phyloP scores from a whole-genome alignment of 1,140 invertebrate genomes.

The Drosophila aff. region DNA sequence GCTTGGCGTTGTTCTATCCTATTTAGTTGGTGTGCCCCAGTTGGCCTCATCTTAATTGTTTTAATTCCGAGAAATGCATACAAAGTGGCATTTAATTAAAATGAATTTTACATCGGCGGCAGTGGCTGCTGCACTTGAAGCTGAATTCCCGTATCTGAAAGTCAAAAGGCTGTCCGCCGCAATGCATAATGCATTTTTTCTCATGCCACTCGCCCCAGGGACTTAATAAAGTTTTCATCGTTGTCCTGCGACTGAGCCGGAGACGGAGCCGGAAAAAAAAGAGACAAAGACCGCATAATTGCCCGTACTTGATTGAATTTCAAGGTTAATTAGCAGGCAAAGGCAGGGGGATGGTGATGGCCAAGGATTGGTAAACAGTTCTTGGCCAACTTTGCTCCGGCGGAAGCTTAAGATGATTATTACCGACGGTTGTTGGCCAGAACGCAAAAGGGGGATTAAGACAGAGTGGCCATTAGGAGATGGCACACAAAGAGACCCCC shows the following conservation, averaged over 20 bases:
- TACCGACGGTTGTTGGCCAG: conserved; percentile 16
- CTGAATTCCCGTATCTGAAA: conserved; percentile 7
- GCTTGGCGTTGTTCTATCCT: conserved; percentile 1
- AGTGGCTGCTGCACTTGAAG: conserved; percentile 28
- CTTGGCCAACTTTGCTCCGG: conserved; percentile 22
- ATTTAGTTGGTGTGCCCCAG: conserved; percentile 45
- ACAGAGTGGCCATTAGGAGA: conserved; percentile 20
- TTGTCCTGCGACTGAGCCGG: conserved; percentile 17
- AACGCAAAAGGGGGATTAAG: conserved; percentile 30
- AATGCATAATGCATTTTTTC: conserved; percentile 61
- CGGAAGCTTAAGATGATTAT: conserved; percentile 41
- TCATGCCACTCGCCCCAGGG: neutral
- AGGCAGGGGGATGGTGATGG: neutral
- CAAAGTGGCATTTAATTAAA: conserved; percentile 82
- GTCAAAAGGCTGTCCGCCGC: conserved; percentile 13
- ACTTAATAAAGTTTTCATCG: conserved; percentile 48
- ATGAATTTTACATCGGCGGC: conserved; percentile 59
- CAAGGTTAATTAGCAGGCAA: conserved; percentile 69
- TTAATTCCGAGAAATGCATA: conserved; percentile 82
- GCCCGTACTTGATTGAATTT: conserved; percentile 68
- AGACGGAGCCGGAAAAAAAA: conserved; percentile 1
- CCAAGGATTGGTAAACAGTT: conserved; percentile 33
- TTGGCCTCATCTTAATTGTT: conserved; percentile 74
- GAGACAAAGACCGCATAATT: conserved; percentile 55
- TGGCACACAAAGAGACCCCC: conserved; percentile 10